These are phyloP conservation scores for Actinernus sp. DNA, from an alignment of 92 coral and sea anemone species.

Conservation along the genomic window DNA sequence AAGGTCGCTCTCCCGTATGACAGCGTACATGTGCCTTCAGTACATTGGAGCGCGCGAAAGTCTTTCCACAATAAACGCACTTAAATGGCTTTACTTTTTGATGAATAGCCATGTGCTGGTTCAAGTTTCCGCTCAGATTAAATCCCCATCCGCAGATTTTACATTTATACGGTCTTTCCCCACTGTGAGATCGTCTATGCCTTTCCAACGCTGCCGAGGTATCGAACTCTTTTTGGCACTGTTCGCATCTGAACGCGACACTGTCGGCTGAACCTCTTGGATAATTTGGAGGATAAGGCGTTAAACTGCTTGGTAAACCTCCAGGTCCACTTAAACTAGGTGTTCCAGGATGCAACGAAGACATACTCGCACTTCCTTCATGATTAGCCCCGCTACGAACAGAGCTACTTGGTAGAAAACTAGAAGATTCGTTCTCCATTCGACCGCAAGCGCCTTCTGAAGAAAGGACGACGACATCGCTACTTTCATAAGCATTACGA, in stretches of 20 bases:
- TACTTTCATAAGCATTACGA: neutral
- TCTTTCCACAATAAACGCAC: constrained; percentile 92
- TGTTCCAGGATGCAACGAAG: constrained; percentile 41
- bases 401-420: constrained; percentile 30
- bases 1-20: constrained; percentile 92
- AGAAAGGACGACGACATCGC: constrained; percentile 1
- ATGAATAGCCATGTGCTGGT: constrained; percentile 91
- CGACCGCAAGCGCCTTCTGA: constrained; percentile 1
- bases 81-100: constrained; percentile 93
- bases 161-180: constrained; percentile 89
- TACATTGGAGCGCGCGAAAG: constrained; percentile 94
- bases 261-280: constrained; percentile 30
- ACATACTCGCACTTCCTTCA: constrained; percentile 22
- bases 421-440: constrained; percentile 12
- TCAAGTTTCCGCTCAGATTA: constrained; percentile 83
- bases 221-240: constrained; percentile 88
- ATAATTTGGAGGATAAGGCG: constrained; percentile 47
- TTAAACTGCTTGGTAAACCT: constrained; percentile 13
- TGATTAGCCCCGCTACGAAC: constrained; percentile 15
- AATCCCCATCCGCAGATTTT: constrained; percentile 94
- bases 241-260: constrained; percentile 47
- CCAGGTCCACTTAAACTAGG: constrained; percentile 15
- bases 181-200: constrained; percentile 84
- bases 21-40: constrained; percentile 93
- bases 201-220: constrained; percentile 80